Percentiles rank a stretch among this genome's conserved stretches.
Evolutionary conservation across 2,888 invertebrate genomes (phyloP).

Genomic region (Mesoligia furuncula): DNA sequence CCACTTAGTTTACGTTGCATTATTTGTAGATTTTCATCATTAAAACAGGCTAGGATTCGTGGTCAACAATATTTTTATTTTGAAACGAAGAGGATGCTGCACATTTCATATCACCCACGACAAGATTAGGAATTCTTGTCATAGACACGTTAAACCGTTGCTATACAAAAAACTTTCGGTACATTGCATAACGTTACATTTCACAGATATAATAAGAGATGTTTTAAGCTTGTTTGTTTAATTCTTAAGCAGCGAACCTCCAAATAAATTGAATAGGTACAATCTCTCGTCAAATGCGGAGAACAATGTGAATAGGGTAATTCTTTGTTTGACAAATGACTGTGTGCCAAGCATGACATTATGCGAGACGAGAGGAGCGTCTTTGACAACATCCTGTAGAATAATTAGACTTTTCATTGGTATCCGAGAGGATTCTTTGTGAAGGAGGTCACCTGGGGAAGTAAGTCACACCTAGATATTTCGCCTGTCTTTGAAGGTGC

Average conservation of each 20-base stretch:
- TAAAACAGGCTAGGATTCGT: not conserved
- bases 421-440: not conserved
- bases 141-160: not conserved
- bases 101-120: too few species aligned
- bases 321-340: conserved; percentile 6
- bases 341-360: conserved; percentile 14
- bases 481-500: not conserved
- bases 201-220: conserved; percentile 32
- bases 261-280: conserved; percentile 20
- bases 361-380: not conserved
- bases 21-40: not conserved
- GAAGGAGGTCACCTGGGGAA: not conserved
- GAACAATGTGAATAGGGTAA: conserved; percentile 34
- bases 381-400: conserved; percentile 9
- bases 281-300: conserved; percentile 30
- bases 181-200: conserved; percentile 38
- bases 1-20: not conserved
- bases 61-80: not conserved
- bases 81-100: not conserved
- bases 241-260: conserved; percentile 39
- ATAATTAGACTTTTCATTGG: not conserved
- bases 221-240: conserved; percentile 46
- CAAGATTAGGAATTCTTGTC: not conserved
- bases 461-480: too few species aligned
- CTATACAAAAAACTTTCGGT: conserved; percentile 2